phyloP scores from a whole-genome alignment of 2,113 vertebrate genomes.

The Coryphaenoides rupestris region DNA sequence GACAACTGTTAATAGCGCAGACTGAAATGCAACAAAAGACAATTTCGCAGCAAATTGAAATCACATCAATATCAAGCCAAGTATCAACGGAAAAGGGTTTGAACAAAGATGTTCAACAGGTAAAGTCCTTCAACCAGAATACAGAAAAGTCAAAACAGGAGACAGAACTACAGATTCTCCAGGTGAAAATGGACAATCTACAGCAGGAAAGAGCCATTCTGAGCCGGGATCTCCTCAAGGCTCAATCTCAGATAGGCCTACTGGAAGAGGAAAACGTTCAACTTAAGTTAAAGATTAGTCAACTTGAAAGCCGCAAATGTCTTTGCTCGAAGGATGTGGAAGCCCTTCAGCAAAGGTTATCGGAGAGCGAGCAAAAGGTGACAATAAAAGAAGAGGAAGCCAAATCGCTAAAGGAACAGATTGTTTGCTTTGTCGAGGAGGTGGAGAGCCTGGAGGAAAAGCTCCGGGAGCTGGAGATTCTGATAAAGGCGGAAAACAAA shows the following conservation, averaged over 20 bases:
- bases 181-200: constrained; percentile 56
- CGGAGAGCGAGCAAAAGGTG: constrained; percentile 67
- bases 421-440: constrained; percentile 54
- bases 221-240: constrained; percentile 56
- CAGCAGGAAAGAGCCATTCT: constrained; percentile 60
- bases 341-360: constrained; percentile 60
- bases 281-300: constrained; percentile 50
- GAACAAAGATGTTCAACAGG: too few relatives aligned
- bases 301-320: constrained; percentile 63
- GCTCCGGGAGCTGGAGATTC: constrained; percentile 41
- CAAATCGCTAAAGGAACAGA: constrained; percentile 47
- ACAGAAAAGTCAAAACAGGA: constrained; percentile 71
- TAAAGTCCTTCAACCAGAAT: constrained; percentile 39
- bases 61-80: too few relatives aligned
- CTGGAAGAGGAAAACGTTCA: constrained; percentile 65
- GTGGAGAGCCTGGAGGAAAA: constrained; percentile 63
- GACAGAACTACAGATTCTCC: constrained; percentile 43
- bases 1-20: too few relatives aligned
- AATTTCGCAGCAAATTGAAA: too few relatives aligned
- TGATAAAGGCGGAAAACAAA: constrained; percentile 39
- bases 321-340: constrained; percentile 65
- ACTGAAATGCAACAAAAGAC: too few relatives aligned
- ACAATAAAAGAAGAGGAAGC: constrained; percentile 68
- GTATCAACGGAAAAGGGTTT: too few relatives aligned
- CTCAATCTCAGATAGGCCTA: constrained; percentile 57